These are phyloP conservation scores for Climacteris rufus DNA, from an alignment of 2,113 vertebrate species.

Conservation along the genomic window DNA sequence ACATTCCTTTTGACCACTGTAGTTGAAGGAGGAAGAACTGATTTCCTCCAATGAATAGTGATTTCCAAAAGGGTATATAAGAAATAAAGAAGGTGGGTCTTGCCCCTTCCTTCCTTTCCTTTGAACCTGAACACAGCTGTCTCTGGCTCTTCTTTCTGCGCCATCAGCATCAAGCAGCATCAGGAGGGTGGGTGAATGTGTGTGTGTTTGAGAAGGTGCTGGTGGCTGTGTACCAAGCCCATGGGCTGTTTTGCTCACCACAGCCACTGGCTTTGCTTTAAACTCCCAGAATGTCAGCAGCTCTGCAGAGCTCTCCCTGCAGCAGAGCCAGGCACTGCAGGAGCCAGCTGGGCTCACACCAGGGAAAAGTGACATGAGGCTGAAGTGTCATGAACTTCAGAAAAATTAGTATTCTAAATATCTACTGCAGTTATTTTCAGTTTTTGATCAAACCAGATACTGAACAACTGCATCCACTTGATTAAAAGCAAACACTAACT, in stretches of 20 bases:
- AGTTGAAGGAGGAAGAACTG: no score
- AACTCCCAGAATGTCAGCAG: rapidly evolving
- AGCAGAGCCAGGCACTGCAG: rapidly evolving
- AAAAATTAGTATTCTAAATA: not conserved
- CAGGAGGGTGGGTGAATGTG: not conserved
- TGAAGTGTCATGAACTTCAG: not conserved
- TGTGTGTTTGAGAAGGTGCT: not conserved
- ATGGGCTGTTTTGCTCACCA: rapidly evolving
- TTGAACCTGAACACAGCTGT: no score
- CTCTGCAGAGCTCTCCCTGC: not conserved
- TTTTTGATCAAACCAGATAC: not conserved
- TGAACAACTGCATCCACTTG: not conserved
- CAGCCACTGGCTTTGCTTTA: rapidly evolving
- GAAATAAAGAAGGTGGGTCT: no score
- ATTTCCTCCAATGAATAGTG: no score
- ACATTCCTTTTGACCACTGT: no score
- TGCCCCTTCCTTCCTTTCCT: no score
- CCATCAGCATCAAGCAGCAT: no score
- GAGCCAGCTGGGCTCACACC: not conserved
- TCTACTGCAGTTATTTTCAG: not conserved
- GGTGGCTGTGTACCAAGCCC: not conserved
- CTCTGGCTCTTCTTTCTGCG: no score
- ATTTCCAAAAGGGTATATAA: no score
- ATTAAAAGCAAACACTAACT: not conserved
- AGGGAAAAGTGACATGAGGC: not conserved